Base-by-base conservation (phyloP, 1,140 invertebrate species). In the Drosophila kohkoa region DNA sequence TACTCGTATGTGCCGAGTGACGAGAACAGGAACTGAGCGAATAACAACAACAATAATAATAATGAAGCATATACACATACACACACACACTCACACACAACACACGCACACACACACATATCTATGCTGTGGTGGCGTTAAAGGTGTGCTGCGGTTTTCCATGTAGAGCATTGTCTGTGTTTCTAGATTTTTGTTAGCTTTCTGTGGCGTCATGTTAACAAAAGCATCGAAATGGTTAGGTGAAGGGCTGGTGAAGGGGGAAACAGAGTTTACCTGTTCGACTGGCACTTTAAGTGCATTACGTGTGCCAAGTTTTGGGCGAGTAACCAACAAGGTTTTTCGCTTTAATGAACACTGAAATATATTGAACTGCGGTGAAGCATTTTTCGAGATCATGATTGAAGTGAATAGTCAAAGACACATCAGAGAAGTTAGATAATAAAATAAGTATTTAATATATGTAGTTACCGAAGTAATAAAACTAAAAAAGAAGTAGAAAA, bases 131-230 rank as follows among this genome's bases (percentile, higher is more conserved):
- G 77, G 77, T 58, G 68, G 59, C 71, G 52, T 79, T 82, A 75
- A 74, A 82, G 82, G 67, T 89, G 85, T 78, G 67, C 32, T 74
- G 82, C 16, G 78, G 75, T 41, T 67, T 25, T 51, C 43, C 16
- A 65, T 55, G 10, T 67, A 55, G 46, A 46, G n/a, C 35, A 43
- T 43, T 57, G 28, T 66, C 51, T 69, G 59, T 67, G 16, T 65
- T 64, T 49, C 57, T 63, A 67, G 65, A 74, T 68, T 82, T 86
- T 87, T 82, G 82, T 82, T 86, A 71, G 82, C 86, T 87, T 86
- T 74, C 74, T 68, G 59, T 73, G 58, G 69, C 74, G 59, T 77
- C 79, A 76, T 81, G 82, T 79, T 87, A 76, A 86, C 82, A 87
- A 87, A 86, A 82, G 75, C 79, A 70, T 64, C 20, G 79, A 74